These are phyloP conservation scores for Willowsia nigromaculata DNA, from an alignment of 2,888 invertebrate species.

Conservation along the genomic window DNA sequence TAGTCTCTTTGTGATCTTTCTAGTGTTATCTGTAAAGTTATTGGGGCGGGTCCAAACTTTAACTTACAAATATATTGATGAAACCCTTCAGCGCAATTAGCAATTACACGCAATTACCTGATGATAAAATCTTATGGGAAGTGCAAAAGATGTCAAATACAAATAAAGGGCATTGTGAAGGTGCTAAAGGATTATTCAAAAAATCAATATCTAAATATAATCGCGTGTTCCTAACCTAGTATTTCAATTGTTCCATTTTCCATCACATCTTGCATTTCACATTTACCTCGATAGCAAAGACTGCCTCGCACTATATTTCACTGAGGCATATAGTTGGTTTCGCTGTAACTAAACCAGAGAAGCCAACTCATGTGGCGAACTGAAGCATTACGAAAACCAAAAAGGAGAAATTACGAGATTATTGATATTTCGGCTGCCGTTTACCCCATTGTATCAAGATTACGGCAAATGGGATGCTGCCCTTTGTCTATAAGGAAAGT, in stretches of 20 bases:
- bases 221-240: no score
- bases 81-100: not conserved
- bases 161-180: not conserved
- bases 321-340: no score
- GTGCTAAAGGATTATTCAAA: not conserved
- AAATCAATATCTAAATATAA: no score
- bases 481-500: conserved; percentile 12
- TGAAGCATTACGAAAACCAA: not conserved
- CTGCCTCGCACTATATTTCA: no score
- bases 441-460: not conserved
- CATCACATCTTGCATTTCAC: no score
- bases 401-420: not conserved
- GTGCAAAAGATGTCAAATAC: not conserved
- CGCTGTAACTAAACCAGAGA: no score
- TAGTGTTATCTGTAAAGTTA: not conserved
- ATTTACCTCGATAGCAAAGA: no score
- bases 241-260: no score
- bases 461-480: conserved; percentile 39
- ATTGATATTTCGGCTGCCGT: not conserved
- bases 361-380: not conserved
- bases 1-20: not conserved
- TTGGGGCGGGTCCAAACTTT: not conserved
- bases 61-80: no score
- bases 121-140: not conserved
- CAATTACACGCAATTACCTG: not conserved